phyloP scores from a whole-genome alignment of 2,797 vertebrate species.

The Pangasius djambal region DNA sequence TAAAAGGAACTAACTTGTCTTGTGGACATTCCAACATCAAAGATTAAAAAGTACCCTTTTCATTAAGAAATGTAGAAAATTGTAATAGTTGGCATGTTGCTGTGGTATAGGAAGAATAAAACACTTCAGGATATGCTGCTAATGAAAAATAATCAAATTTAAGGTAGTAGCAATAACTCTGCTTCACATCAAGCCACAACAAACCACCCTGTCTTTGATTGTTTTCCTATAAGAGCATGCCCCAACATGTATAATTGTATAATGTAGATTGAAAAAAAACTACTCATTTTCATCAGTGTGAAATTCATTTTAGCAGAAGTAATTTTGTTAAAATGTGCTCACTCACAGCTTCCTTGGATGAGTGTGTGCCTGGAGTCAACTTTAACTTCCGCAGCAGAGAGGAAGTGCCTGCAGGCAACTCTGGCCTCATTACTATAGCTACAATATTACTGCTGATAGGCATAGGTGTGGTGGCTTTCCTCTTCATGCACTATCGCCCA shows the following conservation, averaged over 20 bases:
- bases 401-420: conserved; percentile 54
- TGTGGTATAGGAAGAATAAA: not conserved
- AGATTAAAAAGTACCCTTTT: not conserved
- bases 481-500: conserved; percentile 73
- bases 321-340: not conserved
- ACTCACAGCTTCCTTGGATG: conserved; percentile 61
- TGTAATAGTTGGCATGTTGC: not conserved
- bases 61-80: not conserved
- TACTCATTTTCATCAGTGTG: too few species aligned
- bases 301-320: not conserved
- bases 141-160: not conserved
- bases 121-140: not conserved
- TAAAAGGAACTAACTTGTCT: not conserved
- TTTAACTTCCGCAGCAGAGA: conserved; percentile 42
- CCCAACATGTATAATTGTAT: not conserved
- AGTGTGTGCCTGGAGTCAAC: conserved; percentile 75
- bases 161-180: not conserved
- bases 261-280: too few species aligned
- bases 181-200: not conserved
- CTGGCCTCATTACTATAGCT: conserved; percentile 64
- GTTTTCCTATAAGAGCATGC: not conserved
- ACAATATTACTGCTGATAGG: conserved; percentile 75
- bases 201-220: not conserved
- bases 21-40: not conserved
- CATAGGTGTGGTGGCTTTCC: conserved; percentile 71